A percentile compares a stretch with the other conserved stretches of the same genome.
These are phyloP conservation scores for Patiria miniata DNA, from an alignment of 35 echinoderm and acorn worm species.

Conservation along the genomic window DNA sequence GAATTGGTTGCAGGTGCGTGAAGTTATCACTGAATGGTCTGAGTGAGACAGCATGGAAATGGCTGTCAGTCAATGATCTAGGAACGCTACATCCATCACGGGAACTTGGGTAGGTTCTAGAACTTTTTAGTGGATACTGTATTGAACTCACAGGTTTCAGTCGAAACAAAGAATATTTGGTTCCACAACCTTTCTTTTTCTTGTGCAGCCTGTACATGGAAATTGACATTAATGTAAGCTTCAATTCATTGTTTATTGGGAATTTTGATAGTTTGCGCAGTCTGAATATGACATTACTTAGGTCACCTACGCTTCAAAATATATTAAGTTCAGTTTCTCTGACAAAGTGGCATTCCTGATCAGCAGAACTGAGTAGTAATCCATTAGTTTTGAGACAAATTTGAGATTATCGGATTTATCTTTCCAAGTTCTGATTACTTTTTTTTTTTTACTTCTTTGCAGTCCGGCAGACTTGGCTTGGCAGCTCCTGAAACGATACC, in stretches of 20 bases:
- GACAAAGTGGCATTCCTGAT: too few species aligned
- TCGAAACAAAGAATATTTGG: not conserved
- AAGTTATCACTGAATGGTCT: slow-evolving; percentile 60
- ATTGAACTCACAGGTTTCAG: not conserved
- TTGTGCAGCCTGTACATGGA: not conserved
- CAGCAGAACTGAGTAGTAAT: too few species aligned
- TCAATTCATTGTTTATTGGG: too few species aligned
- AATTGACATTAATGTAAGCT: not conserved
- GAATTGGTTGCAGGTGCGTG: slow-evolving; percentile 55
- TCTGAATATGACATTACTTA: too few species aligned
- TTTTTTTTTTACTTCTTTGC: not conserved
- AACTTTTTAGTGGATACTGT: not conserved
- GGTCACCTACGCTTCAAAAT: too few species aligned
- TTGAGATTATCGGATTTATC: too few species aligned
- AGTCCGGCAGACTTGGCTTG: slow-evolving; percentile 86
- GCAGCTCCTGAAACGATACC: slow-evolving; percentile 68
- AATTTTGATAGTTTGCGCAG: too few species aligned
- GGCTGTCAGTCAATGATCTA: slow-evolving; percentile 81
- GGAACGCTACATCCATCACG: slow-evolving; percentile 55
- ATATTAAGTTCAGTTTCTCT: too few species aligned
- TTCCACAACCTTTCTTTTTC: not conserved
- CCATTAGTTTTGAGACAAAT: too few species aligned
- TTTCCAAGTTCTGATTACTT: not conserved
- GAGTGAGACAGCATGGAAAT: slow-evolving; percentile 73
- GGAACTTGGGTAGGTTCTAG: slow-evolving; percentile 65